A percentile compares a stretch with the other conserved stretches of the same genome.
Evolutionary conservation across 2,113 vertebrate species (phyloP).

Genomic region (Butorides virescens): DNA sequence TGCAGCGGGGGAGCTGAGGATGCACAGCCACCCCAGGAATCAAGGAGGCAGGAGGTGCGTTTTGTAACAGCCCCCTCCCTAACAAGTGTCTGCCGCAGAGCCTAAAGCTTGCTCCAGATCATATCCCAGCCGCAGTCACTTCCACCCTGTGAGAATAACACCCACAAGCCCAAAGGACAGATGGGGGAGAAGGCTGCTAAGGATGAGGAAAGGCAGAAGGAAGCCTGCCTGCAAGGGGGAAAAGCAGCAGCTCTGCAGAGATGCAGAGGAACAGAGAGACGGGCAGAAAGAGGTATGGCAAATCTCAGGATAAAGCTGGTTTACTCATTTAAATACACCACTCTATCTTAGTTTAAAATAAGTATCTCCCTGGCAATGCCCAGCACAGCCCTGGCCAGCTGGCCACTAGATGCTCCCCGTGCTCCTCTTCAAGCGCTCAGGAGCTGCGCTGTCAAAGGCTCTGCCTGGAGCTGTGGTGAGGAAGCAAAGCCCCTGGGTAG

Average conservation of each 20-base stretch:
- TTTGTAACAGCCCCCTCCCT: neutral
- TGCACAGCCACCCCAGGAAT: neutral
- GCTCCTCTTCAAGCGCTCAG: neutral
- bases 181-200: neutral
- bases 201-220: neutral
- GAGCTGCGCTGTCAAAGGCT: neutral
- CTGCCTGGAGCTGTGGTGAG: neutral
- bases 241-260: neutral
- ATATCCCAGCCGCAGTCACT: neutral
- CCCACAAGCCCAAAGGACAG: neutral
- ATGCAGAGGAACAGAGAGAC: neutral
- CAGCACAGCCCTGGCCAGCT: neutral
- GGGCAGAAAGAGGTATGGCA: neutral
- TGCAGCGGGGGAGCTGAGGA: rapidly evolving
- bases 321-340: neutral
- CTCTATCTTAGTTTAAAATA: neutral
- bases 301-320: neutral
- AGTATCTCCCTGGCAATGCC: neutral
- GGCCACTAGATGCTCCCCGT: conserved; percentile 68
- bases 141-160: neutral
- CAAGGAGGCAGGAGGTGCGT: neutral
- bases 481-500: neutral
- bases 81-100: neutral
- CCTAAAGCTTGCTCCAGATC: neutral
- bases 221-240: neutral